Base-by-base conservation (phyloP, 2,888 invertebrate species). In the Glomeris marginata region DNA sequence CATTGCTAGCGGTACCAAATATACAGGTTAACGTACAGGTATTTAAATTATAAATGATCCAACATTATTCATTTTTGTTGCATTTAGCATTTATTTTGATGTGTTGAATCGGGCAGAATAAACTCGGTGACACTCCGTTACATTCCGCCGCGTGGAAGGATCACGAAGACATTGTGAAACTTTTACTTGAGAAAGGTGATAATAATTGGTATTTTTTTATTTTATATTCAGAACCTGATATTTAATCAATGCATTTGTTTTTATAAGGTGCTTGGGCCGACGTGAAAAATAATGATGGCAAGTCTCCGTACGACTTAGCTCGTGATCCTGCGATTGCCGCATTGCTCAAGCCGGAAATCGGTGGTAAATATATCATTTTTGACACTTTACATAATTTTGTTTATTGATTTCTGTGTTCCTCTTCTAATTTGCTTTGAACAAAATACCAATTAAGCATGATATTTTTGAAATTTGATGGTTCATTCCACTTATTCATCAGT, bases 71-170 rank as follows among this genome's bases (percentile, higher is more conserved):
- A 36, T 36, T 36, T 36, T 36, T 11, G 13, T 36, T 36, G 10
- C 11, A 11, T 36, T 36, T 43, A 21, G 6, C 6, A 6, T 35
- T 52, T 46, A 38, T 44, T 51, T 53, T 61, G 41, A n/a, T n/a
- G n/a, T n/a, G n/a, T n/a, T n/a, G n/a, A 28, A 28, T 28, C 8
- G 4, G 3, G 4, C 61, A 78, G 76, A 79, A 79, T 62, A 77
- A 76, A 65, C 66, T 78, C 55, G 78, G 78, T 11, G 78, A 79
- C 59, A 76, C 77, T 4, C 73, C 78, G 1, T 61, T 79, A 28
- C 78, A 79, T 60, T 69, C 73, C 11, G 77, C 77, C 38, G 70
- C 77, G 1, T 72, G 72, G 66, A 74, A 73, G 59, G 74, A 74
- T n/a, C 76, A 77, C 57, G 59, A 68, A 34, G 71, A 72, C 38